Evolutionary conservation across 1,140 invertebrate species (phyloP).

Genomic region (Caenorhabditis brenneri): DNA sequence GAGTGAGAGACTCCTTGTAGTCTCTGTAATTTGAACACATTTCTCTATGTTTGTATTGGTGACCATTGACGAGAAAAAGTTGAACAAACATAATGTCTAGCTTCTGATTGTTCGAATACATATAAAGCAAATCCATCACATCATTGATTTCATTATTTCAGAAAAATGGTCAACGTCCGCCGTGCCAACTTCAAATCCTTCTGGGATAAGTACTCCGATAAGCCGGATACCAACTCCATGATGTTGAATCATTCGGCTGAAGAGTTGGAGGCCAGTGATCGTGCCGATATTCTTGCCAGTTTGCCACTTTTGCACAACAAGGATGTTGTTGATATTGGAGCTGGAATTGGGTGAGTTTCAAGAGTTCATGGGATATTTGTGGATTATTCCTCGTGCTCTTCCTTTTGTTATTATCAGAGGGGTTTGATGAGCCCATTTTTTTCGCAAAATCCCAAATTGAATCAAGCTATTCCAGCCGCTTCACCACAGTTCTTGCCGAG

Average conservation of each 20-base stretch:
- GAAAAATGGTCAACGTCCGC: constrained; percentile 13
- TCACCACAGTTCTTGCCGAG: constrained; percentile 74
- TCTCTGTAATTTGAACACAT: not conserved
- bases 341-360: constrained; percentile 75
- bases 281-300: constrained; percentile 74
- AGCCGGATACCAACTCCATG: constrained; percentile 74
- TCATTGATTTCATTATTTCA: not conserved
- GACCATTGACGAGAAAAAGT: not conserved
- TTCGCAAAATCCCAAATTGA: no score
- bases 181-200: constrained; percentile 51
- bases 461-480: constrained; percentile 72
- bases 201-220: constrained; percentile 71
- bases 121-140: no score
- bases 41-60: constrained; percentile 6
- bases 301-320: constrained; percentile 73
- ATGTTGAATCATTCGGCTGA: constrained; percentile 75
- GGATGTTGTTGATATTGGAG: constrained; percentile 75
- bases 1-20: not conserved
- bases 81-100: not conserved
- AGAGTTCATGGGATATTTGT: no score
- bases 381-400: no score
- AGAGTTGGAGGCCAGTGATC: constrained; percentile 73
- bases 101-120: constrained; percentile 1
- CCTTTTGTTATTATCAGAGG: no score
- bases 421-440: no score